Evolutionary conservation across 1,140 invertebrate genomes (phyloP).

Genomic region (Eurosta solidaginis): DNA sequence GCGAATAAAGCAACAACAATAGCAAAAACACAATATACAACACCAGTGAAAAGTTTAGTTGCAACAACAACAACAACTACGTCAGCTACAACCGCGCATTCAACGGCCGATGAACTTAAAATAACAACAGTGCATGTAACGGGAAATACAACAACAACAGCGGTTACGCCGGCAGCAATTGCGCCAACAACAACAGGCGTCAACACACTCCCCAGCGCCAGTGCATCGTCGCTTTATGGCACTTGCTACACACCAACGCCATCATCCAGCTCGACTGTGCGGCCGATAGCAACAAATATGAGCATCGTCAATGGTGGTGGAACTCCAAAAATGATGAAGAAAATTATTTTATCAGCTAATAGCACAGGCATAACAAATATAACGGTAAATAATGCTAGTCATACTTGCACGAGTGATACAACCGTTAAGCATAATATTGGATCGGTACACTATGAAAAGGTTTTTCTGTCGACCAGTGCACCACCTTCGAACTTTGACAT

Average conservation of each 20-base stretch:
- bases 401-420: background rate
- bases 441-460: slow-evolving; percentile 54
- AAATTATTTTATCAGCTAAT: slow-evolving; percentile 55
- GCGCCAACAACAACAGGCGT: too few species aligned
- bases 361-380: slow-evolving; percentile 55
- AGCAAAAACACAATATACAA: slow-evolving; percentile 41
- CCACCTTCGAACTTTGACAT: background rate
- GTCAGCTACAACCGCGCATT: background rate
- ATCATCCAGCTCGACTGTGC: background rate
- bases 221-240: slow-evolving; percentile 42
- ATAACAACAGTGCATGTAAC: slow-evolving; percentile 53
- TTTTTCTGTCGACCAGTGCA: slow-evolving; percentile 52
- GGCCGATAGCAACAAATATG: background rate
- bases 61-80: slow-evolving; percentile 13
- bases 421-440: background rate
- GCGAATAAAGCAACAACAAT: background rate
- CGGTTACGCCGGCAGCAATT: too few species aligned
- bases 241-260: slow-evolving; percentile 47
- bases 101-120: slow-evolving; percentile 32
- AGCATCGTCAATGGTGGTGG: background rate
- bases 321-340: slow-evolving; percentile 51
- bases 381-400: slow-evolving; percentile 44
- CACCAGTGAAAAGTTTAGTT: slow-evolving; percentile 40
- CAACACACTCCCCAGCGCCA: background rate
- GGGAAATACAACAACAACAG: background rate